Percentiles rank a stretch among this genome's conserved stretches.
Evolutionary conservation across 2,888 invertebrate species (phyloP).

Genomic region (Trypoxylon attenuatum): DNA sequence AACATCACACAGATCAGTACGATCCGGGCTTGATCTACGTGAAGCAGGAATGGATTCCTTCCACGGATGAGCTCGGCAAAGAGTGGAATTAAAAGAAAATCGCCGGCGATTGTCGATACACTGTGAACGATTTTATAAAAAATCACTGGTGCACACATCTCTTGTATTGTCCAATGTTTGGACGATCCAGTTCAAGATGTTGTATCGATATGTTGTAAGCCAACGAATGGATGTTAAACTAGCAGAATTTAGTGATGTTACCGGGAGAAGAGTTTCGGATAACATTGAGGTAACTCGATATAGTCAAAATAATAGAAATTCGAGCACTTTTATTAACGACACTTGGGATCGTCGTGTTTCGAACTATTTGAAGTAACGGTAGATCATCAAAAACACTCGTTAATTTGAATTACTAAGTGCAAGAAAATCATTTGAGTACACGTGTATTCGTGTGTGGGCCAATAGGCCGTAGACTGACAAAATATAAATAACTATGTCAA

Average conservation of each 20-base stretch:
- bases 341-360: neutral
- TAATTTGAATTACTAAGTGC: too few relatives aligned
- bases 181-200: conserved; percentile 2
- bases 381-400: too few relatives aligned
- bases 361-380: neutral
- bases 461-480: conserved; percentile 17
- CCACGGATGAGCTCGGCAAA: conserved; percentile 66
- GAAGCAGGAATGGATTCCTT: conserved; percentile 71
- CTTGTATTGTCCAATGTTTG: neutral
- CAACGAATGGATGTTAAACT: conserved; percentile 12
- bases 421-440: conserved; percentile 18
- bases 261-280: neutral
- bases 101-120: neutral
- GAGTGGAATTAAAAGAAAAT: conserved; percentile 64
- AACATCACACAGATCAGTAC: conserved; percentile 51
- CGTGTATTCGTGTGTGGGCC: conserved; percentile 8
- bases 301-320: too few relatives aligned
- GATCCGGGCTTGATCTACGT: conserved; percentile 68
- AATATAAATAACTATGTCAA: too few relatives aligned
- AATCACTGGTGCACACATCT: neutral
- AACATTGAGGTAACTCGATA: conserved; percentile 11
- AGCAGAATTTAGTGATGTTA: conserved; percentile 8
- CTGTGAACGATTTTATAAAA: neutral
- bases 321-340: too few relatives aligned
- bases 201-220: conserved; percentile 6